Evolutionary conservation across 2,797 vertebrate species (phyloP), one percentile per base, ranked within the genome.

Genomic region (Ceryle rudis): DNA sequence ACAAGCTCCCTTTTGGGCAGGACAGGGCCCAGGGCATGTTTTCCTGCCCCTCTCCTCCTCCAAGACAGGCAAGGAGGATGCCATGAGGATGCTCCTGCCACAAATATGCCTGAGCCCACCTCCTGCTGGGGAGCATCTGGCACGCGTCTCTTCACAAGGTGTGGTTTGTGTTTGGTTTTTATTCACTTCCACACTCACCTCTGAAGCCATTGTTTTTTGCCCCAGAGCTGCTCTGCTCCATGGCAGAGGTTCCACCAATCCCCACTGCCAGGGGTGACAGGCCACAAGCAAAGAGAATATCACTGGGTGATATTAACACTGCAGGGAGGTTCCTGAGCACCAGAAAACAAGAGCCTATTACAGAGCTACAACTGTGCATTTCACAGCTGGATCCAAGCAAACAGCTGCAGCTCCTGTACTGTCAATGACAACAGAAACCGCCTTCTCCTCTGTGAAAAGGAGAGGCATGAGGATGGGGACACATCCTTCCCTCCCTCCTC

Each of bases 31-130:
- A 22, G 46, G 33, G 9, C n/a, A 60, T 26, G 11, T 44, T 13
- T 55, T 16, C 42, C 47, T 79, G 51, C 16, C 11, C 54, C 12
- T 3, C 41, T 81, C 33, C 5, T 57, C 6, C 8, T 4, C 33
- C 55, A 62, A 2, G 46, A 10, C 0, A 52, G n/a, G 19, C 54
- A 35, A 52, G 44, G 35, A 90, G 19, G 46, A 26, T 2, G 10
- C 41, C 11, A n/a, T 12, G 29, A 23, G 21, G 55, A 23, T 57
- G n/a, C 17, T 42, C 9, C 62, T 6, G 23, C 6, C 42, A 60
- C 47, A 84, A 71, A 54, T 39, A 39, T 2, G 6, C 6, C 47
- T 0, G 0, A 64, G n/a, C 29, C 9, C 0, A 0, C 62, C 29
- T n/a, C 57, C 49, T 7, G 10, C 47, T 35, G 8, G 3, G 22